A percentile compares a stretch with the other conserved stretches of the same genome.
These are phyloP conservation scores for Trididemnum miniatum DNA, from an alignment of 23 tunicate species.

Conservation along the genomic window DNA sequence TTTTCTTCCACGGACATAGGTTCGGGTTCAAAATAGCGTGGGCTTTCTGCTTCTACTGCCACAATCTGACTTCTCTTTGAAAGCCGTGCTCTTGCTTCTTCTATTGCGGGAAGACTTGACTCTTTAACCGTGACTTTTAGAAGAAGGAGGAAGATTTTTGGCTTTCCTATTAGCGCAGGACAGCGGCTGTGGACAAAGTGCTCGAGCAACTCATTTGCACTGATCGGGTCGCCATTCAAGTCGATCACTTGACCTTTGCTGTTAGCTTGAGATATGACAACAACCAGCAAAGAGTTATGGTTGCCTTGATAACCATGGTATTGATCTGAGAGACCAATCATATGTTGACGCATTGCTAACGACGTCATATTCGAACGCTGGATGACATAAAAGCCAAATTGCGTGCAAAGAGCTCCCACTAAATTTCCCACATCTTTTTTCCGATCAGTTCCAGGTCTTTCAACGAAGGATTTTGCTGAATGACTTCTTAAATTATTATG, in stretches of 20 bases:
- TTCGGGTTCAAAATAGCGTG: conserved; percentile 70
- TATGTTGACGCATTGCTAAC: conserved; percentile 55
- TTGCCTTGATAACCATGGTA: conserved; percentile 73
- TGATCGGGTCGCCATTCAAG: conserved; percentile 9
- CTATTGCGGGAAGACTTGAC: conserved; percentile 34
- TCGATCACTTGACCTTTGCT: conserved; percentile 55
- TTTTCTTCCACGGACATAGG: conserved; percentile 47
- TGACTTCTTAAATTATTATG: conserved; percentile 46
- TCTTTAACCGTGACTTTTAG: conserved; percentile 60
- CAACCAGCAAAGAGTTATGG: conserved; percentile 66
- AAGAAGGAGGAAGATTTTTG: conserved; percentile 64
- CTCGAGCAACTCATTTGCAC: conserved; percentile 38
- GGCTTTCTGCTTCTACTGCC: not conserved
- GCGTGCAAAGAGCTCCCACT: conserved; percentile 41
- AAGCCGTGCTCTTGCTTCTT: not conserved
- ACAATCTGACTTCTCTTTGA: not conserved
- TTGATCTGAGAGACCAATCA: conserved; percentile 83
- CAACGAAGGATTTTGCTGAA: not conserved
- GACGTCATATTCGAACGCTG: conserved; percentile 38
- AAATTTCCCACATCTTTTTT: conserved; percentile 31
- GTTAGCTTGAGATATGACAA: conserved; percentile 52
- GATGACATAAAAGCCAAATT: conserved; percentile 80
- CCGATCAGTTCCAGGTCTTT: conserved; percentile 14
- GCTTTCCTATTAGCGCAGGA: conserved; percentile 78
- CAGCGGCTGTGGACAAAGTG: conserved; percentile 59